phyloP scores from a whole-genome alignment of 2,113 vertebrate genomes.

The Gobius niger region DNA sequence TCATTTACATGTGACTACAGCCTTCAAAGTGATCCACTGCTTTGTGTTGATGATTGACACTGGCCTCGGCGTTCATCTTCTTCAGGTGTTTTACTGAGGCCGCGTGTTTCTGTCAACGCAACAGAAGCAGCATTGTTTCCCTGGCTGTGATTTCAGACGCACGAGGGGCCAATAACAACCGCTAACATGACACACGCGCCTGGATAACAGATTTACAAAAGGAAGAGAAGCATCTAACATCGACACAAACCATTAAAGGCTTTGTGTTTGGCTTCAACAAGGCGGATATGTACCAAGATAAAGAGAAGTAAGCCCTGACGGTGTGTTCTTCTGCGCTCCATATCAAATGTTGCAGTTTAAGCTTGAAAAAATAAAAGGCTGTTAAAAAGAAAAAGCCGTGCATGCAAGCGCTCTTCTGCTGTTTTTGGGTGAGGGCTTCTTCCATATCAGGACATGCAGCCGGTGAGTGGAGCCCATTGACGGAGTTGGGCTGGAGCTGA shows the following conservation, averaged over 20 bases:
- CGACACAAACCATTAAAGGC: constrained; percentile 25
- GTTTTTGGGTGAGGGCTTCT: constrained; percentile 40
- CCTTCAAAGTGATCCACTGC: constrained; percentile 18
- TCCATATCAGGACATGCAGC: constrained; percentile 62
- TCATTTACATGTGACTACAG: neutral
- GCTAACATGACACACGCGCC: constrained; percentile 39
- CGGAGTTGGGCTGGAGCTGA: constrained; percentile 30
- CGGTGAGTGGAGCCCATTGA: constrained; percentile 29
- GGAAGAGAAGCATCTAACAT: constrained; percentile 36
- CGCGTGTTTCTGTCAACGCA: constrained; percentile 35
- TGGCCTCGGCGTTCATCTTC: constrained; percentile 39
- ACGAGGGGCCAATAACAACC: constrained; percentile 50
- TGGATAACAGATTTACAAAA: constrained; percentile 44
- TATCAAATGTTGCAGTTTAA: too few species aligned
- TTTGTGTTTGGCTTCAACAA: constrained; percentile 22
- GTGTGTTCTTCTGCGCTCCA: neutral
- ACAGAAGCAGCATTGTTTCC: constrained; percentile 35
- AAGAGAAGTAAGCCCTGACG: neutral
- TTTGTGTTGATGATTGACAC: constrained; percentile 25
- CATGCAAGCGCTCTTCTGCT: constrained; percentile 8
- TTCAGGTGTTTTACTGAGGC: constrained; percentile 38
- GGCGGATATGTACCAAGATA: constrained; percentile 13
- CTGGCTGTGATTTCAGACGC: constrained; percentile 44
- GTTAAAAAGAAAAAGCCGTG: constrained; percentile 15
- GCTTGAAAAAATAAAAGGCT: neutral